Evolutionary conservation across 1,140 invertebrate species (phyloP), one percentile per base, ranked within the genome.

Genomic region (Drosophila malerkotliana): DNA sequence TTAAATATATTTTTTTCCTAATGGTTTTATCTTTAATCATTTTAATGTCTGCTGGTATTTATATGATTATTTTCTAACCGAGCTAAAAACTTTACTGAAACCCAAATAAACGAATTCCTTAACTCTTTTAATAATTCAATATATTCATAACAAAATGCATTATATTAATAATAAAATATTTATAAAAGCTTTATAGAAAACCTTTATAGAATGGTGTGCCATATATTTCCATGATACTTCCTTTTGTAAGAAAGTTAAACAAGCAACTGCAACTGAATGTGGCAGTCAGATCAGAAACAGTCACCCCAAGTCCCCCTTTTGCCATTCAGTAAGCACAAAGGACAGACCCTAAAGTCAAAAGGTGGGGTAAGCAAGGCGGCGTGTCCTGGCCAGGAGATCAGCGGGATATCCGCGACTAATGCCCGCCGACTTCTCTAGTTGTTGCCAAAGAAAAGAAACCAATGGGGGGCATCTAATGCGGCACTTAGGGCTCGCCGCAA

Each of bases 371-470:
- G 24, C 6, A 62, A 52, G 44, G 37, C 41, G 34, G 54, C 63
- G 62, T 34, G 44, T 52, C 69, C 54, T 44, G 47, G 76, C 67
- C 72, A 69, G 57, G 54, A 59, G 83, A 84, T 80, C 80, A 81
- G 82, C 82, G 77, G 81, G 81, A 61, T 49, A 41, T 69, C 63
- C 66, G 63, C 41, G 64, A 26, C 62, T 56, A 69, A 69, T 69
- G 63, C 21, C 66, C 51, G 51, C 18, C 51, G 44, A 69, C 66
- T 69, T 69, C 53, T 69, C 32, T 55, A 69, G 63, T 69, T 69
- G 66, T 57, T 47, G 18, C 18, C 64, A 26, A 49, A 79, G 72
- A 66, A 80, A 80, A 56, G 51, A 45, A 49, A 3, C 26, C 67
- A 26, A 39, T 34, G 26, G 51, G 44, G 60, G 72, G 59, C 58